Evolutionary conservation across 2,113 vertebrate genomes (phyloP).

Genomic region (Catharus bicknelli): DNA sequence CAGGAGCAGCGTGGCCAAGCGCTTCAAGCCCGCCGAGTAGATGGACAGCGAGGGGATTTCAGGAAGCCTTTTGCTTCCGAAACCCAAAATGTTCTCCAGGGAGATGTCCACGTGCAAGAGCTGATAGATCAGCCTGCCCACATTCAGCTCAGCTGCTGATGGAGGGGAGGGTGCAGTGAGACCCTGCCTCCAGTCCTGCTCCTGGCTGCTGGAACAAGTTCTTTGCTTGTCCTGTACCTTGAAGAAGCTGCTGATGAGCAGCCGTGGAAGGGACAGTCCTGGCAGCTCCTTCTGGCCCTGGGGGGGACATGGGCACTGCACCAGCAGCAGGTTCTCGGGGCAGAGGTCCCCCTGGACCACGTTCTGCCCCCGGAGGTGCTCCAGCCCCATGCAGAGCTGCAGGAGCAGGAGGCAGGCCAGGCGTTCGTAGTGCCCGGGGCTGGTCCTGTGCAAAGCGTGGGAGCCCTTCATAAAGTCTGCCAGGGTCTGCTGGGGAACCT

Average conservation of each 20-base stretch:
- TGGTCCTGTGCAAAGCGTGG: slow-evolving; percentile 3
- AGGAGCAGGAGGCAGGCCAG: slow-evolving; percentile 76
- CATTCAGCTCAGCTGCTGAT: slow-evolving; percentile 53
- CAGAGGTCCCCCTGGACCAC: slow-evolving; percentile 50
- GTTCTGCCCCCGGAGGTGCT: slow-evolving; percentile 60
- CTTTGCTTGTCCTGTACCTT: background rate
- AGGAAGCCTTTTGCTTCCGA: background rate
- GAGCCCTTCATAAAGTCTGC: slow-evolving; percentile 71
- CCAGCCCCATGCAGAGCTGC: slow-evolving; percentile 77
- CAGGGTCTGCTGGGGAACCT: slow-evolving; percentile 77
- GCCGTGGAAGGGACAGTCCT: slow-evolving; percentile 57
- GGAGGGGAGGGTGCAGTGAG: background rate
- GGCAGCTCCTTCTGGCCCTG: background rate
- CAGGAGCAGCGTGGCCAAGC: slow-evolving; percentile 68
- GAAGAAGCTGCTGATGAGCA: slow-evolving; percentile 71
- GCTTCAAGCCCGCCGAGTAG: slow-evolving; percentile 57
- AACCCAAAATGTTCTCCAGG: background rate
- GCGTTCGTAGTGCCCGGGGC: slow-evolving; percentile 66
- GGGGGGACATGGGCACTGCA: background rate
- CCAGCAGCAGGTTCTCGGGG: slow-evolving; percentile 73
- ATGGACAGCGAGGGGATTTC: slow-evolving; percentile 40
- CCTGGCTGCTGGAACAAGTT: background rate
- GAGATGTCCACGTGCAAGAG: slow-evolving; percentile 60
- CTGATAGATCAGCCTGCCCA: slow-evolving; percentile 71
- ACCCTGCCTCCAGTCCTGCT: background rate